Evolutionary conservation across 2,113 vertebrate species (phyloP), one percentile per base, ranked within the genome.

Genomic region (Zosterops borbonicus): DNA sequence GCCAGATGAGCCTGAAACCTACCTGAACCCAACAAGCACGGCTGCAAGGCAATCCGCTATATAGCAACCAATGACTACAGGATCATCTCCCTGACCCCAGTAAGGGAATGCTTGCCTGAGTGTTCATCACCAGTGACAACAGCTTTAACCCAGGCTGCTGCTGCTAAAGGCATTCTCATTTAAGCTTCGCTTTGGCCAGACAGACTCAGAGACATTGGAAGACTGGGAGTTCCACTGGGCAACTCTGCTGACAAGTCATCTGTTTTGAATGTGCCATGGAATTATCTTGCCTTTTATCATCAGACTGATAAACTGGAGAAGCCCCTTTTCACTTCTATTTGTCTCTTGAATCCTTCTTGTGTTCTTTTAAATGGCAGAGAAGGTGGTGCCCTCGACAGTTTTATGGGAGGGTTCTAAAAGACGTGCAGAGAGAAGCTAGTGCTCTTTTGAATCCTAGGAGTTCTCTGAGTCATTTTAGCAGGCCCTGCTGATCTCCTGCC

Each of bases 41-140:
- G n/a, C 79, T 39, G 33, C 0, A 1, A 63, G 42, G 37, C 70
- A 52, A 35, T 46, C 22, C 0, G 0, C 37, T 14, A 3, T 31
- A 28, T 3, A 39, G 81, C 5, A 12, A 46, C 22, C 44, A 41
- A 7, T 0, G 6, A 23, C 8, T 21, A 9, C 53, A 27, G 65
- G 28, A 83, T 16, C 6, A 1, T 29, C 73, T 63, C 70, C 46
- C n/a, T 8, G 19, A n/a, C 3, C 49, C 33, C 49, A 14, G 21
- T 0, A 24, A 0, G 7, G 53, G 14, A 79, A 29, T 21, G 6
- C 33, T 29, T 4, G 3, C 37, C 41, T 19, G 15, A 73, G 2
- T 9, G 63, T n/a, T 41, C 28, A 44, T 33, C 50, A 14, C 75
- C 60, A 47, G 35, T 0, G 0, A 55, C 33, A 83, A 10, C 53